These are phyloP conservation scores for Ancistrus triradiatus DNA, from an alignment of 2,113 vertebrate genomes.

Conservation along the genomic window DNA sequence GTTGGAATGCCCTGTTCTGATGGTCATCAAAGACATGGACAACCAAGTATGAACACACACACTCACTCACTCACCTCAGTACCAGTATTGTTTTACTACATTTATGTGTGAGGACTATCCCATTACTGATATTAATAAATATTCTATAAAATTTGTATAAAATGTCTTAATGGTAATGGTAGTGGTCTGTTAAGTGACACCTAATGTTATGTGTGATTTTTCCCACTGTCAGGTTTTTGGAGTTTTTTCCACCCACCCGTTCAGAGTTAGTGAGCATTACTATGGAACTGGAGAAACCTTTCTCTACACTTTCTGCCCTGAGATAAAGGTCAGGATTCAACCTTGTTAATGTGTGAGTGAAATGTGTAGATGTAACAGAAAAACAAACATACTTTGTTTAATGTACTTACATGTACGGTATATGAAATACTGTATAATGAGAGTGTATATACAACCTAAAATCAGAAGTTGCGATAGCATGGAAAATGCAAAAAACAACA, in stretches of 20 bases:
- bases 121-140: neutral
- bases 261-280: slow-evolving; percentile 92
- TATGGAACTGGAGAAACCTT: slow-evolving; percentile 98
- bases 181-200: neutral
- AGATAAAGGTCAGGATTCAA: slow-evolving; percentile 79
- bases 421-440: too few species aligned
- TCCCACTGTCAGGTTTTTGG: slow-evolving; percentile 84
- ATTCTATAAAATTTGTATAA: too few species aligned
- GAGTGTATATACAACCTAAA: too few species aligned
- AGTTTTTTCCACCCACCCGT: slow-evolving; percentile 89
- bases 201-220: neutral
- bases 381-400: too few species aligned
- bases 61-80: neutral
- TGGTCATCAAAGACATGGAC: slow-evolving; percentile 93
- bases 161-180: too few species aligned
- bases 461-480: too few species aligned
- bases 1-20: slow-evolving; percentile 86
- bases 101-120: neutral
- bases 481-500: too few species aligned
- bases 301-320: slow-evolving; percentile 90
- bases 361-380: too few species aligned
- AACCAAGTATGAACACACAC: slow-evolving; percentile 73
- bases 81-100: neutral
- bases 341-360: too few species aligned
- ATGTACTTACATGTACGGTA: too few species aligned